A percentile compares a stretch with the other conserved stretches of the same genome.
Evolutionary conservation across 2,113 vertebrate species (phyloP).

Genomic region (Rhinolophus sinicus): DNA sequence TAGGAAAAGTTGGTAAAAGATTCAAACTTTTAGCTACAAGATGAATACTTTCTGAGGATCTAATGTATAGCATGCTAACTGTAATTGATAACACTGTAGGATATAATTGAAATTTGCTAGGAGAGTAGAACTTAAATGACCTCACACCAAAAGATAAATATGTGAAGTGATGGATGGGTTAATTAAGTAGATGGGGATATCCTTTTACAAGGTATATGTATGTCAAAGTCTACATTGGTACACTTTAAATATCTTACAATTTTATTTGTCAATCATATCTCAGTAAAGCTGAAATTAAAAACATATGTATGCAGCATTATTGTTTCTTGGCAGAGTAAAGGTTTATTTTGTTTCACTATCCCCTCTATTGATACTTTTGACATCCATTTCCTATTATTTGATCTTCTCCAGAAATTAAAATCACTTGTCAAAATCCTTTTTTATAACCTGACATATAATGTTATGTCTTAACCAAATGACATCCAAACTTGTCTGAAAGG

Average conservation of each 20-base stretch:
- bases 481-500: neutral
- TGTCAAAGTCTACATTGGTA: neutral
- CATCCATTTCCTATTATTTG: neutral
- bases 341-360: neutral
- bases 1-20: neutral
- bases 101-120: neutral
- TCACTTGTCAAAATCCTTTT: neutral
- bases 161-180: neutral
- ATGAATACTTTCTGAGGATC: neutral
- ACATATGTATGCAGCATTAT: neutral
- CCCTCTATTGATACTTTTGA: neutral
- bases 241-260: neutral
- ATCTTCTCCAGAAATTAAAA: conserved; percentile 15
- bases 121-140: neutral
- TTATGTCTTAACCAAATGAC: conserved; percentile 24
- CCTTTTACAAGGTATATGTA: neutral
- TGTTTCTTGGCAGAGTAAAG: neutral
- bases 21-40: neutral
- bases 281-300: neutral
- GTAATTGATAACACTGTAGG: neutral
- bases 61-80: neutral
- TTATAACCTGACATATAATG: neutral
- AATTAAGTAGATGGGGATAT: neutral
- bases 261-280: neutral
- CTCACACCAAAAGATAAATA: neutral